These are phyloP conservation scores for Myotis planiceps DNA, from an alignment of 2,797 vertebrate genomes.

Conservation along the genomic window DNA sequence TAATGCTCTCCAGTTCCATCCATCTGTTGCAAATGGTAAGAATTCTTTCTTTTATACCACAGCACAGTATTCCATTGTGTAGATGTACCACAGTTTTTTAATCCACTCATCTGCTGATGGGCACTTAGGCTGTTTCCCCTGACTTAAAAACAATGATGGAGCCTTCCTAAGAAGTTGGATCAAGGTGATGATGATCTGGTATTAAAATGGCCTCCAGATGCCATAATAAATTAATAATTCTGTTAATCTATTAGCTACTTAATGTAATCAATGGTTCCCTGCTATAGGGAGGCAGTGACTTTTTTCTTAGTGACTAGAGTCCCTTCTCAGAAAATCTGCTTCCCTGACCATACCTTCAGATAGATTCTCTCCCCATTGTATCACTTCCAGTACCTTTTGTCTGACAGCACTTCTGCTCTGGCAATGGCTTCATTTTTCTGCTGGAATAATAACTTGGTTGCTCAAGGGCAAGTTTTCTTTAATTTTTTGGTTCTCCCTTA, in stretches of 20 bases:
- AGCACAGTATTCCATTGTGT: no score
- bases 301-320: not conserved
- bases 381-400: not conserved
- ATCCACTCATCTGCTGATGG: no score
- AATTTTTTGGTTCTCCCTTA: not conserved
- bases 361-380: not conserved
- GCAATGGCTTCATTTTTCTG: not conserved
- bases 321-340: not conserved
- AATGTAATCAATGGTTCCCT: not conserved
- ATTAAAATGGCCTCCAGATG: not conserved
- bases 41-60: no score
- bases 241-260: not conserved
- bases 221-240: not conserved
- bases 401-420: not conserved
- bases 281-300: not conserved
- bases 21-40: no score
- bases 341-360: not conserved
- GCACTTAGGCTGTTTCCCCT: not conserved
- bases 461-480: not conserved
- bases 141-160: not conserved
- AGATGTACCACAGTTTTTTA: no score
- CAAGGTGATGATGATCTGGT: not conserved
- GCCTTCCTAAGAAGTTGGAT: not conserved
- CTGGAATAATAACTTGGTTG: not conserved
- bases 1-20: no score